Percentiles rank a stretch among this genome's conserved stretches.
Evolutionary conservation across 92 coral and sea anemone species (phyloP).

Genomic region (Epizoanthus stellaris): DNA sequence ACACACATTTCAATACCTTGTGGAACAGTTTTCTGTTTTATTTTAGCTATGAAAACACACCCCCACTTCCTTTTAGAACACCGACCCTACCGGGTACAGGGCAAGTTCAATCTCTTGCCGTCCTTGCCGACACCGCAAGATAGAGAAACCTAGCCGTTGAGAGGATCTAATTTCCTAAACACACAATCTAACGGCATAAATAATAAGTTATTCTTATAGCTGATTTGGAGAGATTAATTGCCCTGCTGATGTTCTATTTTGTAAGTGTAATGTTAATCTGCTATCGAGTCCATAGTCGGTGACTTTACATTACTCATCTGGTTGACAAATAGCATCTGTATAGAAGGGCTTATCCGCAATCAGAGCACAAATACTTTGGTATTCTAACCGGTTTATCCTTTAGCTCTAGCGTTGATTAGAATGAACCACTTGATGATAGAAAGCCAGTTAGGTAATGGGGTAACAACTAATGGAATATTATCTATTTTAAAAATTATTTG

Average conservation of each 20-base stretch:
- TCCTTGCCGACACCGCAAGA: conserved; percentile 18
- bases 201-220: background rate
- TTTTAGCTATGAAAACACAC: conserved; percentile 14
- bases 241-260: conserved; percentile 1
- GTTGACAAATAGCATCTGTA: too few relatives aligned
- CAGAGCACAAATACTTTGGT: conserved; percentile 14
- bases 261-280: conserved; percentile 11
- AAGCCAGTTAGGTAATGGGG: too few relatives aligned
- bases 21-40: conserved; percentile 30
- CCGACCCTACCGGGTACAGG: background rate
- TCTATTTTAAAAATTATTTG: too few relatives aligned
- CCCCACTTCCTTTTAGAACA: conserved; percentile 18
- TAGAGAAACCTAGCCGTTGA: background rate
- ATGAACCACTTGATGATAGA: too few relatives aligned
- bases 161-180: conserved; percentile 8
- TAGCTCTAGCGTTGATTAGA: too few relatives aligned
- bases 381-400: conserved; percentile 12
- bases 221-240: conserved; percentile 21
- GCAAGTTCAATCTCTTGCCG: conserved; percentile 24
- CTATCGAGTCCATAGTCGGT: background rate
- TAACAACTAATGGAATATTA: too few relatives aligned
- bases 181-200: background rate
- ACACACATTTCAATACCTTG: background rate
- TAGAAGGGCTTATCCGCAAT: background rate
- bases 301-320: background rate